Conservation (phyloP, 2,797 vertebrate species). For the Lepidocolaptes lacrymiger region DNA sequence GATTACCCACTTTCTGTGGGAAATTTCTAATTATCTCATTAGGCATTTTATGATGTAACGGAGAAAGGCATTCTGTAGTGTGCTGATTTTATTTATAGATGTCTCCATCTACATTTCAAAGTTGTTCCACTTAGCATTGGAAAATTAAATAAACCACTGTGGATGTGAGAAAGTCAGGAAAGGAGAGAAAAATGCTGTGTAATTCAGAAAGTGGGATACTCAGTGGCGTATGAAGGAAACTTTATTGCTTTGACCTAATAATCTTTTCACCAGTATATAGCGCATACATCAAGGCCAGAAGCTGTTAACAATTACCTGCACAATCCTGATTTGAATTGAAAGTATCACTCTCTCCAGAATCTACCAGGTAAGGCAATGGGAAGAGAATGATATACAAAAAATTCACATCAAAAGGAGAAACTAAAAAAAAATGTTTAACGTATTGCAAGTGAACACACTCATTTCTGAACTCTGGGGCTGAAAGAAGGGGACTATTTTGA, state of each 20-base stretch:
- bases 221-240: background rate
- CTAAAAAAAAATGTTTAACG: background rate
- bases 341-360: background rate
- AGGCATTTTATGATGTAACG: background rate
- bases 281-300: background rate
- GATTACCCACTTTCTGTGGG: background rate
- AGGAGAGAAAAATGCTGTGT: background rate
- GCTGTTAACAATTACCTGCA: background rate
- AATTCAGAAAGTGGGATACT: background rate
- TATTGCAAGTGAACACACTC: background rate
- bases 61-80: background rate
- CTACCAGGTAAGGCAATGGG: background rate
- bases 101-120: background rate
- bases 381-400: background rate
- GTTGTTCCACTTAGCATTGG: background rate
- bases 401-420: background rate
- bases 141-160: background rate
- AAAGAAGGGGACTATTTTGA: background rate
- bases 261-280: background rate
- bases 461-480: background rate
- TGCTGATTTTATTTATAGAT: background rate
- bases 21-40: background rate
- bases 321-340: background rate
- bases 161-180: background rate
- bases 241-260: background rate